phyloP scores from a whole-genome alignment of 2,888 invertebrate genomes.

The Apotomis capreana region DNA sequence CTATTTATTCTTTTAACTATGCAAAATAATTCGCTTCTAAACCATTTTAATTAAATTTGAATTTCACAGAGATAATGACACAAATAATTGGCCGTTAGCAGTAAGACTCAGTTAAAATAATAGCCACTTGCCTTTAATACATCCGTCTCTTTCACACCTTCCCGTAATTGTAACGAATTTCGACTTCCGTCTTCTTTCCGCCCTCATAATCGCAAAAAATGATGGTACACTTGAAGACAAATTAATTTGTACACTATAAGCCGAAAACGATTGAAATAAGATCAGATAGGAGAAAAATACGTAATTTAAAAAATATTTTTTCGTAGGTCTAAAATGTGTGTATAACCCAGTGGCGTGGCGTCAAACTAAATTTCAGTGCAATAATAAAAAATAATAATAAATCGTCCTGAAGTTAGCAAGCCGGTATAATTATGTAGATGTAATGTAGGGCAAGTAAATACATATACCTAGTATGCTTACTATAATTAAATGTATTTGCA shows the following conservation, averaged over 20 bases:
- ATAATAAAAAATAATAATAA: no score
- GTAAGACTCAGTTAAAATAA: slow-evolving; percentile 30
- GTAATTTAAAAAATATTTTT: no score
- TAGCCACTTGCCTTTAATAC: slow-evolving; percentile 19
- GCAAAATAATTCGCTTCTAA: slow-evolving; percentile 8
- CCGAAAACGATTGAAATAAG: background rate
- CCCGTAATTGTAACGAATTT: slow-evolving; percentile 32
- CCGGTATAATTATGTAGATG: no score
- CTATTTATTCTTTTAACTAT: slow-evolving; percentile 27
- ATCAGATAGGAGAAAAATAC: no score
- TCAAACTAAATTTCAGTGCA: no score
- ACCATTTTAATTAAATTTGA: slow-evolving; percentile 35
- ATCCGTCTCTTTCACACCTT: slow-evolving; percentile 27
- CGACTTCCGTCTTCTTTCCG: slow-evolving; percentile 29
- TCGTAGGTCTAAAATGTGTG: no score
- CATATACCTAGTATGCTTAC: no score
- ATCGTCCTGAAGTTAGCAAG: no score
- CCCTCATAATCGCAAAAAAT: slow-evolving; percentile 38
- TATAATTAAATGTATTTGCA: no score
- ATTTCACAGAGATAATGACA: slow-evolving; percentile 36
- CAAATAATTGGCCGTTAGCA: slow-evolving; percentile 38
- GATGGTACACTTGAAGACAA: slow-evolving; percentile 16
- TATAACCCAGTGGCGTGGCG: no score
- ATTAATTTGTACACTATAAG: background rate
- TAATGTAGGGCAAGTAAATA: no score